Evolutionary conservation across 1,140 invertebrate species (phyloP), one percentile per base, ranked within the genome.

Genomic region (Zaprionus ornatus): DNA sequence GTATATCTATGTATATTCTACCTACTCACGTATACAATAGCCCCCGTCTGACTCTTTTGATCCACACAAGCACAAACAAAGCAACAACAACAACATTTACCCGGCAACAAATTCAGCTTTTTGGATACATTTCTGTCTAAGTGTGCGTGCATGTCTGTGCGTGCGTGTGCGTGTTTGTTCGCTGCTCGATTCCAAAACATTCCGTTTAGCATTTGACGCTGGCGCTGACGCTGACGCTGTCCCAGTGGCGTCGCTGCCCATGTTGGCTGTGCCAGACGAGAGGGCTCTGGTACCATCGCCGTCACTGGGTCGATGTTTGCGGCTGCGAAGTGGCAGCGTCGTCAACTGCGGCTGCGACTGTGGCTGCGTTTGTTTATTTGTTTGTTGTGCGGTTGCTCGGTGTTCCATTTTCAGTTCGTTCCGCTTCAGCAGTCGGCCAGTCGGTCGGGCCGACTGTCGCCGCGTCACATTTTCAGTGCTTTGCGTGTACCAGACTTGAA

Each of bases 401-500:
- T 72, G 61, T 81, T 88, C 48, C 85, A 50, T 75, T 64, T 42
- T 40, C 78, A 81, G 42, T 32, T 32, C 71, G 84, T 88, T 90
- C 65, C 85, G 62, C 64, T 35, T 62, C 55, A 68, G 77, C 79
- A 57, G 74, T 70, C 59, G 65, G 67, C 61, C 71, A 62, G 78
- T 74, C 81, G 62, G 81, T 77, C 72, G 32, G 65, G 9, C 29
- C 29, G 29, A 66, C 66, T 66, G 77, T 65, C 76, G 67, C 63
- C 65, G 48, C 56, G 69, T 76, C 75, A 17, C 65, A 74, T 64
- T 77, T 75, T 82, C 40, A 83, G 74, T 87, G 76, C 73, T 74
- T 86, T 87, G 76, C 80, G 70, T 80, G 69, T 79, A 77, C 66
- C 67, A 76, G 80, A 87, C 73, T 83, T 70, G 84, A 86, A 82